phyloP scores from a whole-genome alignment of 30 jellyfish, hydroid and myxozoan genomes.

The Pelagia noctiluca region DNA sequence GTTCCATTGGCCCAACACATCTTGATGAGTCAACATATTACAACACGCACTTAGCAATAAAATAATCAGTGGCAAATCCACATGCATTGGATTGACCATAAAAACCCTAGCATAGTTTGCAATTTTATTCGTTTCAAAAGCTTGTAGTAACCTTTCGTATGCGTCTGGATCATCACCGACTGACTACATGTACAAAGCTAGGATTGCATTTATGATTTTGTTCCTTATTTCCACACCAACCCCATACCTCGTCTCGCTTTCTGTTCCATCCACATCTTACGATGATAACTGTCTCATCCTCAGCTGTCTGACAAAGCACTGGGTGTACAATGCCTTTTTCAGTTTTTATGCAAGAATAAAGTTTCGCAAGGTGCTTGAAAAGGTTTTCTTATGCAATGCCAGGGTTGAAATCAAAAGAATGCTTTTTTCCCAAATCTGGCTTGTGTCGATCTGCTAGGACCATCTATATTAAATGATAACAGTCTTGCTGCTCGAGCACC shows the following conservation, averaged over 20 bases:
- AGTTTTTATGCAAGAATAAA: slow-evolving; percentile 22
- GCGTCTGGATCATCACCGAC: background rate
- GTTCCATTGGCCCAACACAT: slow-evolving; percentile 3
- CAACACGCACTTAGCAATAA: background rate
- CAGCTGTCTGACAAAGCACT: background rate
- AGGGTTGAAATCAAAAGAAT: slow-evolving; percentile 14
- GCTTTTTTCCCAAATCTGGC: slow-evolving; percentile 23
- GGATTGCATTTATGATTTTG: background rate
- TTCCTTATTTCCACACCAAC: background rate
- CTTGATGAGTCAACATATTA: background rate
- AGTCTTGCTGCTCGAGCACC: slow-evolving; percentile 49
- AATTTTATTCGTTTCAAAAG: background rate
- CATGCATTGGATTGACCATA: slow-evolving; percentile 15
- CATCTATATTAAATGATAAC: slow-evolving; percentile 24
- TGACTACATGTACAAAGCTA: slow-evolving; percentile 3
- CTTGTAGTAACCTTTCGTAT: slow-evolving; percentile 4
- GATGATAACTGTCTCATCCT: background rate
- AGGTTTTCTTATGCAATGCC: slow-evolving; percentile 17
- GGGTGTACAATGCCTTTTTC: slow-evolving; percentile 18
- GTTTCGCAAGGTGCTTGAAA: slow-evolving; percentile 38
- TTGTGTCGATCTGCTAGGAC: slow-evolving; percentile 36
- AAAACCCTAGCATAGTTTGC: slow-evolving; percentile 2
- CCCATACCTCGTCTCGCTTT: slow-evolving; percentile 12
- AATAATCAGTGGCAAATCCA: slow-evolving; percentile 6
- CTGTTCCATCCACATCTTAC: background rate